Conservation (phyloP, 2,113 vertebrate genomes). For the Maccullochella peelii region DNA sequence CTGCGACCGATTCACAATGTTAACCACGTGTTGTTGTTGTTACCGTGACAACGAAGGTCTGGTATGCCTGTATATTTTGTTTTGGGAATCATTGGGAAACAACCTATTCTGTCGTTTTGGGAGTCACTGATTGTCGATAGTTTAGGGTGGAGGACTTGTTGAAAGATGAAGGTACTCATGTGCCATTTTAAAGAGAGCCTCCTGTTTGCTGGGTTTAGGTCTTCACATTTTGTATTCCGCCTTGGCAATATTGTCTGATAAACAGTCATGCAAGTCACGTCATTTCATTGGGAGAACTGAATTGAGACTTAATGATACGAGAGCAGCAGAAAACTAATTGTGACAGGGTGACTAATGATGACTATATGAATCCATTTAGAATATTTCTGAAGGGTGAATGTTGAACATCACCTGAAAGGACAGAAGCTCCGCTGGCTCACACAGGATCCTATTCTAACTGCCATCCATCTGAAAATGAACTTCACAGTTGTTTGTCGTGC, state of each 20-base stretch:
- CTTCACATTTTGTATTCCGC: background rate
- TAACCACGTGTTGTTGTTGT: too few species aligned
- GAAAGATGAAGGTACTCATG: background rate
- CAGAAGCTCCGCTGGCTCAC: slow-evolving; percentile 18
- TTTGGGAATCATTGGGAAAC: too few species aligned
- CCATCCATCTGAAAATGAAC: slow-evolving; percentile 49
- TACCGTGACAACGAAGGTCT: too few species aligned
- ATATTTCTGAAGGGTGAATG: slow-evolving; percentile 36
- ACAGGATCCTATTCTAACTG: slow-evolving; percentile 7
- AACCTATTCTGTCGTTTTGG: too few species aligned
- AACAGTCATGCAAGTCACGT: slow-evolving; percentile 39
- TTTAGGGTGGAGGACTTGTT: too few species aligned
- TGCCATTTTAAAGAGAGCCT: background rate
- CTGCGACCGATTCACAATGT: too few species aligned
- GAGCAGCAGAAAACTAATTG: slow-evolving; percentile 59
- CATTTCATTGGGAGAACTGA: slow-evolving; percentile 39
- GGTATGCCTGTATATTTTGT: too few species aligned
- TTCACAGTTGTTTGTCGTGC: slow-evolving; percentile 25
- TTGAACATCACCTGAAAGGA: slow-evolving; percentile 28
- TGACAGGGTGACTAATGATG: slow-evolving; percentile 60
- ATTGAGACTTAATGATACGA: slow-evolving; percentile 49
- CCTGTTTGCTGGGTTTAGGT: background rate
- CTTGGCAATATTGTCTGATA: slow-evolving; percentile 15
- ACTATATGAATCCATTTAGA: slow-evolving; percentile 36
- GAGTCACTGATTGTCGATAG: too few species aligned